Evolutionary conservation across 1,140 invertebrate genomes (phyloP).

Genomic region (Cydia fagiglandana): DNA sequence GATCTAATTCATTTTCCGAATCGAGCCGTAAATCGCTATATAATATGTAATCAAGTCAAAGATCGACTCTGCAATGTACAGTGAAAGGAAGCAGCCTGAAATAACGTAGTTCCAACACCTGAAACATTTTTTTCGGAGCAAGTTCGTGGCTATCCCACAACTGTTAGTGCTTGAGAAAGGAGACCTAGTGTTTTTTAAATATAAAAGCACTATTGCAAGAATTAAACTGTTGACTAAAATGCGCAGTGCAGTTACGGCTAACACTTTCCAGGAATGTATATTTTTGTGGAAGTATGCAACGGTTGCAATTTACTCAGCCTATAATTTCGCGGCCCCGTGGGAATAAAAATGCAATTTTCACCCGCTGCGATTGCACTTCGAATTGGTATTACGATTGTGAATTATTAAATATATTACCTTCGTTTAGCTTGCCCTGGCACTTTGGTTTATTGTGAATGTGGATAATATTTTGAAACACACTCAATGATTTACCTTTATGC

Average conservation of each 20-base stretch:
- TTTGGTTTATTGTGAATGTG: constrained; percentile 30
- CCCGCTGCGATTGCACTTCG: constrained; percentile 51
- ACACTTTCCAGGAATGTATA: constrained; percentile 20
- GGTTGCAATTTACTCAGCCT: constrained; percentile 50
- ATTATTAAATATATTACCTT: constrained; percentile 56
- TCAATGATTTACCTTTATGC: constrained; percentile 1
- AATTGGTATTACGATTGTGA: constrained; percentile 48
- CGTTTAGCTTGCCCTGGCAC: constrained; percentile 37
- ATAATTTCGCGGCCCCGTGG: constrained; percentile 50
- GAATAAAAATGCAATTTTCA: constrained; percentile 62
- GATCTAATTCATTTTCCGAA: no score
- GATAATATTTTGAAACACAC: not conserved
- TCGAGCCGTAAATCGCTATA: no score
- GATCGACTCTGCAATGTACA: no score
- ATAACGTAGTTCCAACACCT: no score
- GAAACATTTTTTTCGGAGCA: no score
- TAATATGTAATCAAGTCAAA: no score
- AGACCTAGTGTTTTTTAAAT: no score
- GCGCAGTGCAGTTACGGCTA: constrained; percentile 15
- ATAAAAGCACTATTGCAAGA: not conserved
- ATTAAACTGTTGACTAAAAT: constrained; percentile 9
- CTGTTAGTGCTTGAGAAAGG: no score
- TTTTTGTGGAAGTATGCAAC: constrained; percentile 47
- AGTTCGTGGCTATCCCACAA: not conserved
- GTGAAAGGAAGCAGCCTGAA: no score